Base-by-base conservation (phyloP, 1,140 invertebrate species). In the Samia ricini region DNA sequence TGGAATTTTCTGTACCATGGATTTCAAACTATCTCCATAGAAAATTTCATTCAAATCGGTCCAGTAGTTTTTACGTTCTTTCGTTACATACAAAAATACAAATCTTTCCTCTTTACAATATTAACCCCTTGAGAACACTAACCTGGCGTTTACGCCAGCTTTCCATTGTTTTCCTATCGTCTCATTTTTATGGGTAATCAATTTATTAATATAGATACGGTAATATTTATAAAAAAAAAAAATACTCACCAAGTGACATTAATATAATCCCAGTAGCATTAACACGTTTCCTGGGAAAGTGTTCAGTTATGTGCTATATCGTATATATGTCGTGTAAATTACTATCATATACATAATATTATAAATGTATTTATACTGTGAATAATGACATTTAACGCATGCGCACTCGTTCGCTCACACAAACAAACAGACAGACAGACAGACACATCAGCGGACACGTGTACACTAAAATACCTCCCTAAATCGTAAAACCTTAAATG, bases 161-260 rank as follows among this genome's bases (percentile, higher is more conserved):
- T n/a, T n/a, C n/a, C n/a, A n/a, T n/a, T n/a, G n/a, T n/a, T n/a
- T n/a, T n/a, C n/a, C n/a, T n/a, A n/a, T n/a, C n/a, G n/a, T n/a
- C n/a, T n/a, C n/a, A n/a, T n/a, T n/a, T n/a, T n/a, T n/a, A n/a
- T n/a, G n/a, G n/a, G n/a, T n/a, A n/a, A n/a, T n/a, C n/a, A n/a
- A n/a, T n/a, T n/a, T n/a, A n/a, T n/a, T n/a, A n/a, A n/a, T n/a
- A n/a, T n/a, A n/a, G n/a, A 68, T 57, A 56, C 36, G 60, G 64
- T 20, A 52, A 52, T 21, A 1, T 21, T 12, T 20, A 52, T n/a
- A 52, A 21, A 1, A 21, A 52, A 22, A 52, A 52, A 49, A 60
- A 22, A 49, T 48, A 85, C 84, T 85, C 65, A 85, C 84, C 84
- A 72, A 83, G 67, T 71, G 66, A 77, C 67, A 84, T 74, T 80